Percentiles rank a stretch among this genome's conserved stretches.
Evolutionary conservation across 2,797 vertebrate genomes (phyloP).

Genomic region (Coregonus sp.): DNA sequence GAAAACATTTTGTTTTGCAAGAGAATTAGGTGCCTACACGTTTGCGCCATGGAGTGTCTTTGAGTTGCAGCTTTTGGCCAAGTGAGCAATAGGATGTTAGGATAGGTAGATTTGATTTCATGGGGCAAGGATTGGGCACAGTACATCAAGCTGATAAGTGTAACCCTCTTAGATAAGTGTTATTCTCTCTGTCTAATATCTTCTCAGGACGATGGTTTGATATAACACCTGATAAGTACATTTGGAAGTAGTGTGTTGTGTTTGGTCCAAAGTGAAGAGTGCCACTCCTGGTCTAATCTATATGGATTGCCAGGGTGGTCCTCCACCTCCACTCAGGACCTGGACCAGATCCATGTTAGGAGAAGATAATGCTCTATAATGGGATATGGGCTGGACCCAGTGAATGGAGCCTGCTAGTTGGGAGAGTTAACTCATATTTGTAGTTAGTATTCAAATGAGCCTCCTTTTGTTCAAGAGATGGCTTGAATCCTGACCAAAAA

Average conservation of each 20-base stretch:
- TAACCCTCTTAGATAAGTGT: neutral
- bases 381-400: neutral
- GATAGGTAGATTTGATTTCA: neutral
- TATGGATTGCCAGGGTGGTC: neutral
- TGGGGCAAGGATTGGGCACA: neutral
- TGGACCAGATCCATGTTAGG: neutral
- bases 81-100: neutral
- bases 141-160: neutral
- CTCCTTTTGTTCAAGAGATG: slow-evolving; percentile 11
- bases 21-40: neutral
- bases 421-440: neutral
- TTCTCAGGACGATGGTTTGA: neutral
- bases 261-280: neutral
- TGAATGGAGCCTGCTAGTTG: slow-evolving; percentile 9
- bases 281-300: neutral
- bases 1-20: slow-evolving; percentile 14
- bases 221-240: neutral
- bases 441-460: slow-evolving; percentile 6
- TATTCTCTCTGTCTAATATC: neutral
- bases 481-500: slow-evolving; percentile 31
- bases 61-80: neutral
- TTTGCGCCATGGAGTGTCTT: neutral
- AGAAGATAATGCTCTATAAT: neutral
- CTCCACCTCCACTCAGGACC: neutral
- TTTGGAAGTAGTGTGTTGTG: neutral